These are phyloP conservation scores for Trachelus troglodyta DNA, from an alignment of 2,888 invertebrate genomes.

Conservation along the genomic window DNA sequence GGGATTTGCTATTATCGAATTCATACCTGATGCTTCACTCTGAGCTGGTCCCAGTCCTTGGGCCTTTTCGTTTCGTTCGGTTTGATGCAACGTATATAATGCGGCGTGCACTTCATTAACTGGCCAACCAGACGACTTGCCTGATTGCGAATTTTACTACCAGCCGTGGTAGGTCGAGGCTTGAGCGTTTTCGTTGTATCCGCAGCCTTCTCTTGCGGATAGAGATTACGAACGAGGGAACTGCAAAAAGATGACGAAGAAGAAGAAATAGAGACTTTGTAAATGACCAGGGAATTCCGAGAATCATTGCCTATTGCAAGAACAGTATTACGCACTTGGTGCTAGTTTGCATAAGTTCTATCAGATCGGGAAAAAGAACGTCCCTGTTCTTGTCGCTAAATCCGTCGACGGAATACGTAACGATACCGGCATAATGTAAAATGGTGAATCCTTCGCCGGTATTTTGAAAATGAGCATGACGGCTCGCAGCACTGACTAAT, in stretches of 20 bases:
- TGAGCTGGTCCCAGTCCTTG: constrained; percentile 74
- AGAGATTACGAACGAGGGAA: constrained; percentile 70
- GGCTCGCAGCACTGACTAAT: constrained; percentile 67
- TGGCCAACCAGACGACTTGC: constrained; percentile 75
- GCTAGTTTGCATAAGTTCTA: constrained; percentile 75
- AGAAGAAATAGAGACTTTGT: not conserved
- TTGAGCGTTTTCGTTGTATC: constrained; percentile 61
- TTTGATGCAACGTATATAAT: constrained; percentile 78
- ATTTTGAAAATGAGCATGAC: constrained; percentile 72
- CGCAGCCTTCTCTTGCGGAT: constrained; percentile 69
- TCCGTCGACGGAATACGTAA: constrained; percentile 72
- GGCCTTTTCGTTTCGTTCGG: constrained; percentile 77
- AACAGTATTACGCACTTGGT: constrained; percentile 65
- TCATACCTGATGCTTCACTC: constrained; percentile 70
- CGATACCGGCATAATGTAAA: constrained; percentile 78
- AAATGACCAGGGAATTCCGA: too few relatives aligned
- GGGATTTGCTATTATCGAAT: not conserved
- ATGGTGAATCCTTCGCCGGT: constrained; percentile 71
- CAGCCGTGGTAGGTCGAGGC: constrained; percentile 74
- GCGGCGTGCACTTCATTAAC: constrained; percentile 75
- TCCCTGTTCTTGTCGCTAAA: constrained; percentile 79
- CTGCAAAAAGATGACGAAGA: constrained; percentile 56
- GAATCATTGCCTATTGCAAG: too few relatives aligned
- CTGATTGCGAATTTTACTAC: constrained; percentile 75
- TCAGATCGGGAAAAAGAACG: constrained; percentile 74